A percentile compares a stretch with the other conserved stretches of the same genome.
Conservation (phyloP, 2,797 vertebrate genomes). For the Lagocephalus sceleratus region DNA sequence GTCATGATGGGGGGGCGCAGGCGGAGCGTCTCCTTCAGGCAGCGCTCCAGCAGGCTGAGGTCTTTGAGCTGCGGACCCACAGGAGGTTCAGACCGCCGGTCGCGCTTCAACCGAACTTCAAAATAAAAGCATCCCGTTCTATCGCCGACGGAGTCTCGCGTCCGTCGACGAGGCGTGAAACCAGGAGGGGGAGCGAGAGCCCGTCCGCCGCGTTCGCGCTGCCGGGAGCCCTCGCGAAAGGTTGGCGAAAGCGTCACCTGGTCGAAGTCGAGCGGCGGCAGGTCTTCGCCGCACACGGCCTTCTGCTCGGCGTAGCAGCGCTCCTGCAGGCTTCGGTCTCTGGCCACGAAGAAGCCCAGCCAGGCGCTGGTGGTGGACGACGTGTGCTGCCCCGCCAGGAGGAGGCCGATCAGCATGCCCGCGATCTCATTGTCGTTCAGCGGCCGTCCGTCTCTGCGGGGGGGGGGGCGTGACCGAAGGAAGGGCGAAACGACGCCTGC, state of each 20-base stretch:
- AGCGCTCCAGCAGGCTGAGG: conserved; percentile 86
- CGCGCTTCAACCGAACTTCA: too few species aligned
- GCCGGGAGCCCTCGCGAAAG: too few species aligned
- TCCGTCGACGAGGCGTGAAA: too few species aligned
- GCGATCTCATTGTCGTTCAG: conserved; percentile 86
- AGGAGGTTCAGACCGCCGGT: not conserved
- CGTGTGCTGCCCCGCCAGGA: conserved; percentile 94
- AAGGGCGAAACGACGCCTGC: too few species aligned
- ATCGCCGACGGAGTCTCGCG: too few species aligned
- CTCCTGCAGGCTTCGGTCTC: conserved; percentile 82
- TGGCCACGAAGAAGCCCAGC: conserved; percentile 94
- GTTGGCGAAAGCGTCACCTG: conserved; percentile 81
- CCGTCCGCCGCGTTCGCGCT: too few species aligned
- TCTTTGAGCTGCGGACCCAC: conserved; percentile 84
- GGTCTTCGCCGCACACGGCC: conserved; percentile 80
- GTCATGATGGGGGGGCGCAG: conserved; percentile 98
- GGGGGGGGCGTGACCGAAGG: not conserved
- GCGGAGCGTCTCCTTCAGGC: conserved; percentile 92
- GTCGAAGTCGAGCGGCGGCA: conserved; percentile 83
- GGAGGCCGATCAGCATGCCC: conserved; percentile 92
- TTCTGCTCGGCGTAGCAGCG: conserved; percentile 89
- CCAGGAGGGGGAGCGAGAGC: too few species aligned
- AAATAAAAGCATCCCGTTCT: too few species aligned
- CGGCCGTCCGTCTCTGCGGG: conserved; percentile 79
- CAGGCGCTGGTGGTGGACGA: conserved; percentile 96